These are phyloP conservation scores for Belgica antarctica DNA, from an alignment of 2,888 invertebrate genomes.

Conservation along the genomic window DNA sequence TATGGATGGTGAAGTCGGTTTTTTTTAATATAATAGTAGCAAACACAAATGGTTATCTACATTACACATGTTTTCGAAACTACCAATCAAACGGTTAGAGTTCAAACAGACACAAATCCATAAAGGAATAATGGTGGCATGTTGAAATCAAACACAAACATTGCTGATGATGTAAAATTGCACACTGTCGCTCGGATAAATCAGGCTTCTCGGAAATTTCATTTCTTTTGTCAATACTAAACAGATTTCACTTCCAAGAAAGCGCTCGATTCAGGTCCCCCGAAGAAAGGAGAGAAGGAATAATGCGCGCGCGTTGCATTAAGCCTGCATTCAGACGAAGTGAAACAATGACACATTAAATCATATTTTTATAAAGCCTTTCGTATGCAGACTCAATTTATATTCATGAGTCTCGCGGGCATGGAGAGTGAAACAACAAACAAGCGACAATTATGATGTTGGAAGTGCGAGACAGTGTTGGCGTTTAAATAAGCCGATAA, in stretches of 20 bases:
- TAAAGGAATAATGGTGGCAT: background rate
- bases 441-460: conserved; percentile 40
- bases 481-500: conserved; percentile 44
- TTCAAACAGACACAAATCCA: conserved; percentile 26
- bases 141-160: conserved; percentile 9
- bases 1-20: background rate
- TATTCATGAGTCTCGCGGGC: conserved; percentile 43
- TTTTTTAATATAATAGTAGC: conserved; percentile 16
- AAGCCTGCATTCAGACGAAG: conserved; percentile 23
- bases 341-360: conserved; percentile 43
- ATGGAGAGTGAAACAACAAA: conserved; percentile 13
- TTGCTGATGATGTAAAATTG: background rate
- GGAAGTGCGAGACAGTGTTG: conserved; percentile 28
- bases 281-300: conserved; percentile 6
- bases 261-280: background rate
- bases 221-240: background rate
- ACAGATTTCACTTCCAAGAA: background rate
- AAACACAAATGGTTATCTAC: conserved; percentile 42
- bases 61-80: conserved; percentile 29
- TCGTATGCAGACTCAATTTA: conserved; percentile 41
- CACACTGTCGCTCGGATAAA: background rate
- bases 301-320: conserved; percentile 21
- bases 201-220: background rate
- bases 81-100: conserved; percentile 18
- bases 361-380: conserved; percentile 38